phyloP scores from a whole-genome alignment of 2,113 vertebrate genomes.

The Mirounga angustirostris region DNA sequence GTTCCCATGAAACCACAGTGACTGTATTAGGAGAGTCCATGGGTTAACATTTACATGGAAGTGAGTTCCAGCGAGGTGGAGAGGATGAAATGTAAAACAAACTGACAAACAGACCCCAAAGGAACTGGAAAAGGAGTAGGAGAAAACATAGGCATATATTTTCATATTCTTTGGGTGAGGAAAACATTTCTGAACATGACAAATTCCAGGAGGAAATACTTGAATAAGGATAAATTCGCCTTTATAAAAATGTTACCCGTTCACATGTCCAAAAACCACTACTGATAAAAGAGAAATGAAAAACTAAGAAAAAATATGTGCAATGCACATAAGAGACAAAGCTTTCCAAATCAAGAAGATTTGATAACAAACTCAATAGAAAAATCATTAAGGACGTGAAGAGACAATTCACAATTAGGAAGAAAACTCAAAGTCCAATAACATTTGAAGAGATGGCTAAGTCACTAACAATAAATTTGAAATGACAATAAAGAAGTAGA shows the following conservation, averaged over 20 bases:
- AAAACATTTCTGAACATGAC: conserved; percentile 35
- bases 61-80: not conserved
- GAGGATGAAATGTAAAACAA: conserved; percentile 47
- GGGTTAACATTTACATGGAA: conserved; percentile 36
- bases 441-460: conserved; percentile 42
- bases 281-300: conserved; percentile 28
- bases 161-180: not conserved
- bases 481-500: conserved; percentile 40
- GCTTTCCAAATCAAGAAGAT: conserved; percentile 8
- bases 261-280: not conserved
- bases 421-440: not conserved
- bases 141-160: conserved; percentile 35
- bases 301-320: not conserved
- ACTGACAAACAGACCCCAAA: conserved; percentile 18
- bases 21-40: conserved; percentile 30
- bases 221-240: conserved; percentile 36
- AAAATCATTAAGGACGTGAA: not conserved
- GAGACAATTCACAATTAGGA: not conserved
- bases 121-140: not conserved
- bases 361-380: not conserved
- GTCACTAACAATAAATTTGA: conserved; percentile 19
- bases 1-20: not conserved
- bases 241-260: conserved; percentile 17
- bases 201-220: conserved; percentile 35
- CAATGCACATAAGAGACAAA: not conserved